Conservation (phyloP, 2,113 vertebrate genomes). For the Crocuta crocuta region DNA sequence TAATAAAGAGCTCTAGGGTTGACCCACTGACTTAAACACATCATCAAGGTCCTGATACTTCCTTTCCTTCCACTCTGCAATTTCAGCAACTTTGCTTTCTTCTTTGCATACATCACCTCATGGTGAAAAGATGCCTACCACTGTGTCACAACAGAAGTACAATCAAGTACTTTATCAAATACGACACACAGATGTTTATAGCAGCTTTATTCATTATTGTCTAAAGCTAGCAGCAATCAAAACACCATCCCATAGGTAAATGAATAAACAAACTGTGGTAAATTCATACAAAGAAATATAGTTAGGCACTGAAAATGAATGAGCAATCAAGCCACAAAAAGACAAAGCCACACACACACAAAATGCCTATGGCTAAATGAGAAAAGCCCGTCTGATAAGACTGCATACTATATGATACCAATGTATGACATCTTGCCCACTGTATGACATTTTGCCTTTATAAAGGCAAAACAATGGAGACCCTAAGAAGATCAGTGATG, state of each 20-base stretch:
- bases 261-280: not conserved
- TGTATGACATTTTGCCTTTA: not conserved
- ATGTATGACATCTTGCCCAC: not conserved
- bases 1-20: not conserved
- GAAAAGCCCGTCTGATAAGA: not conserved
- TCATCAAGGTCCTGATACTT: not conserved
- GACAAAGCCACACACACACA: too few species aligned
- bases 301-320: not conserved
- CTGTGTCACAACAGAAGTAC: not conserved
- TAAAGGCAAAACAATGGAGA: not conserved
- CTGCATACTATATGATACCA: not conserved
- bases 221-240: not conserved
- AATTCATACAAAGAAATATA: not conserved
- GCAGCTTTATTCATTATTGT: not conserved
- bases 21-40: not conserved
- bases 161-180: not conserved
- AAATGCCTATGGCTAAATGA: not conserved
- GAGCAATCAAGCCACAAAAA: not conserved
- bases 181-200: not conserved
- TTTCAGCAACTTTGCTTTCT: not conserved
- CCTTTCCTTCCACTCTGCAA: not conserved
- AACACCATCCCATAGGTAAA: not conserved
- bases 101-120: not conserved
- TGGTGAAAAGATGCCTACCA: not conserved
- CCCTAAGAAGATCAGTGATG: not conserved